Percentiles rank a stretch among this genome's conserved stretches.
These are phyloP conservation scores for Pterois miles DNA, from an alignment of 2,797 vertebrate genomes.

Conservation along the genomic window DNA sequence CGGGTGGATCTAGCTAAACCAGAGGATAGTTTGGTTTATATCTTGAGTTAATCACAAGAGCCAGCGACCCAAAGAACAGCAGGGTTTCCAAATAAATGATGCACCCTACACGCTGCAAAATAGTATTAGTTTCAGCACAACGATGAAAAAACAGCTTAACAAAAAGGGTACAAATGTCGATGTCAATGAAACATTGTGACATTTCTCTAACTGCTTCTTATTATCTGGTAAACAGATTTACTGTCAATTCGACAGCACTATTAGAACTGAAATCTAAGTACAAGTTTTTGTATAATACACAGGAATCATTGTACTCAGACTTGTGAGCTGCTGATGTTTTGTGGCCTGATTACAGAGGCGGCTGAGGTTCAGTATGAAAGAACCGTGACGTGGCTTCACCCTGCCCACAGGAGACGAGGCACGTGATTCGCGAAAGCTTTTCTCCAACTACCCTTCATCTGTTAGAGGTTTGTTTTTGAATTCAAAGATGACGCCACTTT, in stretches of 20 bases:
- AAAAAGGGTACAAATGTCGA: conserved; percentile 9
- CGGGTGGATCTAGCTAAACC: background rate
- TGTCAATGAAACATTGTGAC: conserved; percentile 15
- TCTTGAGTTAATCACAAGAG: conserved; percentile 1
- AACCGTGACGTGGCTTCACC: conserved; percentile 9
- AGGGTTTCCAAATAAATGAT: conserved; percentile 17
- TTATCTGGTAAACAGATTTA: conserved; percentile 27
- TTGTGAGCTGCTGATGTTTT: conserved; percentile 11
- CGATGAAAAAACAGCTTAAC: conserved; percentile 24
- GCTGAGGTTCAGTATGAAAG: conserved; percentile 1
- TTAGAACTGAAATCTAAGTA: conserved; percentile 35
- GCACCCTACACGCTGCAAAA: conserved; percentile 7
- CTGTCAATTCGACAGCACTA: conserved; percentile 5
- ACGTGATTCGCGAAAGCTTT: background rate
- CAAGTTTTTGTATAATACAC: conserved; percentile 21
- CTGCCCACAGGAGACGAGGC: conserved; percentile 21
- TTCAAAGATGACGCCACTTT: background rate
- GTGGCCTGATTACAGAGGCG: conserved; percentile 2
- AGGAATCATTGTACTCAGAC: conserved; percentile 17
- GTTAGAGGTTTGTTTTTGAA: background rate
- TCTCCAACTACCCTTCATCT: background rate
- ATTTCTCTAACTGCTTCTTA: conserved; percentile 3
- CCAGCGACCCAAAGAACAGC: conserved; percentile 4
- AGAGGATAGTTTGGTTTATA: conserved; percentile 3
- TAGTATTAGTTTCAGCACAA: conserved; percentile 26